A percentile compares a stretch with the other conserved stretches of the same genome.
These are phyloP conservation scores for Chelon labrosus DNA, from an alignment of 2,797 vertebrate genomes.

Conservation along the genomic window DNA sequence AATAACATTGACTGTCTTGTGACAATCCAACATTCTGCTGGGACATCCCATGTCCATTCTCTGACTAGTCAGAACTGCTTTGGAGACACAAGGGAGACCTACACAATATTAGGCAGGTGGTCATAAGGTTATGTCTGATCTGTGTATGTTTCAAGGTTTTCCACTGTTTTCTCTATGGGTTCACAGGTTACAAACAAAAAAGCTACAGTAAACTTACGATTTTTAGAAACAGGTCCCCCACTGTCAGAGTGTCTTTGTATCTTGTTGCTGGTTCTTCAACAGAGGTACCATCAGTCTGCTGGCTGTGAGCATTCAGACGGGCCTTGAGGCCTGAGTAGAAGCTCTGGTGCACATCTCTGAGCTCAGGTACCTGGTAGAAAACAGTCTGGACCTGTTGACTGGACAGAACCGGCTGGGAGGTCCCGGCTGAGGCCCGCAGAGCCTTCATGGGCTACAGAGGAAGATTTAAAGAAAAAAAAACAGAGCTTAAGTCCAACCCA, in stretches of 20 bases:
- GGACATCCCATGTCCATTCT: too few species aligned
- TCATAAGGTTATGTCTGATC: too few species aligned
- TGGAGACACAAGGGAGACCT: too few species aligned
- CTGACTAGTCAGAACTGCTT: too few species aligned
- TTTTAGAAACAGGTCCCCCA: constrained; percentile 84
- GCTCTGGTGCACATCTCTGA: constrained; percentile 79
- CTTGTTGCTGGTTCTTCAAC: neutral
- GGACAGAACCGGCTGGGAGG: constrained; percentile 85
- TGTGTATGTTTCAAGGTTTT: too few species aligned
- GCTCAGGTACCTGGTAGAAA: constrained; percentile 86
- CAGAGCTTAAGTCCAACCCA: neutral
- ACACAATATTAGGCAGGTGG: too few species aligned
- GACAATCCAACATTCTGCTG: too few species aligned
- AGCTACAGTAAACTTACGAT: constrained; percentile 67
- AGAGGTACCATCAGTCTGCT: neutral
- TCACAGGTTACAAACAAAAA: neutral
- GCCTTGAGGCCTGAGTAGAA: constrained; percentile 76
- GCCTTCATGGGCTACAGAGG: constrained; percentile 83
- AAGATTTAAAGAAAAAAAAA: neutral
- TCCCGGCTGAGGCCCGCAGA: constrained; percentile 82
- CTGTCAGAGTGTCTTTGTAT: constrained; percentile 52
- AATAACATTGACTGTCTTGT: too few species aligned
- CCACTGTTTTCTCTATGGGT: neutral
- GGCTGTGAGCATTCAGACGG: constrained; percentile 49
- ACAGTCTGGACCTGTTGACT: constrained; percentile 81